These are phyloP conservation scores for Ypsolopha sequella DNA, from an alignment of 2,888 invertebrate species.

Conservation along the genomic window DNA sequence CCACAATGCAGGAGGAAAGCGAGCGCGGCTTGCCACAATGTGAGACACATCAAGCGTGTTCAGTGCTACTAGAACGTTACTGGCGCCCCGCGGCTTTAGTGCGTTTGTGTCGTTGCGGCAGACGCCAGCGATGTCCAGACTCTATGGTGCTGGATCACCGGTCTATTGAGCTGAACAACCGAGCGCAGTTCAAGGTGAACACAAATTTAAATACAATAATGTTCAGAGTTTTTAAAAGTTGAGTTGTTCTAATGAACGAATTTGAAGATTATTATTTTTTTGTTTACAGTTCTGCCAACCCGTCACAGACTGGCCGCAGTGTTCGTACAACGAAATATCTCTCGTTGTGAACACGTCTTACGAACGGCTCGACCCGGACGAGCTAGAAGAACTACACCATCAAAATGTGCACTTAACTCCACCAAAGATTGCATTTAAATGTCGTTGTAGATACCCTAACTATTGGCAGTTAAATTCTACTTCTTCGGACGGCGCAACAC, in stretches of 20 bases:
- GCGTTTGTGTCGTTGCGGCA: conserved; percentile 73
- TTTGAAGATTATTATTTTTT: conserved; percentile 1
- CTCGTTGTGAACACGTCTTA: conserved; percentile 36
- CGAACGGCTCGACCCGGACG: conserved; percentile 45
- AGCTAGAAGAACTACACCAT: conserved; percentile 48
- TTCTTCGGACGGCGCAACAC: conserved; percentile 19
- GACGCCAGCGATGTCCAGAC: conserved; percentile 43
- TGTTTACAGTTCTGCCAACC: conserved; percentile 64
- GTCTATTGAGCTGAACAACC: conserved; percentile 67
- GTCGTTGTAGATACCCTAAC: conserved; percentile 59
- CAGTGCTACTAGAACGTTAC: conserved; percentile 63
- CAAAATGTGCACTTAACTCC: conserved; percentile 43
- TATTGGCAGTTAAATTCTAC: conserved; percentile 57
- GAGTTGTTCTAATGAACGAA: too few species aligned
- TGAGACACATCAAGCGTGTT: conserved; percentile 56
- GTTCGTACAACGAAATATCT: conserved; percentile 36
- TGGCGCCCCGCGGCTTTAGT: conserved; percentile 71
- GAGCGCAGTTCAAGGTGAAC: conserved; percentile 71
- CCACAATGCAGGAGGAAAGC: conserved; percentile 59
- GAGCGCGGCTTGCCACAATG: conserved; percentile 72
- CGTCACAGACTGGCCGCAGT: conserved; percentile 42
- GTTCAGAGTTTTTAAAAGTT: too few species aligned
- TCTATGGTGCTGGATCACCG: conserved; percentile 17
- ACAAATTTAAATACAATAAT: too few species aligned
- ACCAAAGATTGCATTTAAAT: conserved; percentile 53